Evolutionary conservation across 2,797 vertebrate species (phyloP), one percentile per base, ranked within the genome.

Genomic region (Paguma larvata): DNA sequence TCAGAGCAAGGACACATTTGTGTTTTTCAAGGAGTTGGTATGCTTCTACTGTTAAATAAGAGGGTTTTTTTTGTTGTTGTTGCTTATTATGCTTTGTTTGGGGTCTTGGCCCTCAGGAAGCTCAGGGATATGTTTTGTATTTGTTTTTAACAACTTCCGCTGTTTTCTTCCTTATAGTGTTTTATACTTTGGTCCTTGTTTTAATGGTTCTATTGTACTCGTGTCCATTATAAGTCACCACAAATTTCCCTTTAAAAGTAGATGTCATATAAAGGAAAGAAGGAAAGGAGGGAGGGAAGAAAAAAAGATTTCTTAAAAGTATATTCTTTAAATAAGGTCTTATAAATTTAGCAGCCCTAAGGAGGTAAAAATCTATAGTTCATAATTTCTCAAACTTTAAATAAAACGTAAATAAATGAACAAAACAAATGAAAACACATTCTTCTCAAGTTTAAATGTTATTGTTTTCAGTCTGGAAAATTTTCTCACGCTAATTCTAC

Each of bases 231-330:
- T 53, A 91, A 72, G 21, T 56, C 38, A 95, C 46, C 83, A 84
- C 11, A 93, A 16, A 89, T 86, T 97, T 92, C 83, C 88, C 73
- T 97, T 96, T 80, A 46, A 97, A 89, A 97, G 38, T 56, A 75
- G 73, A 65, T 48, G n/a, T 72, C 62, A 9, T 59, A 46, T 16
- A 53, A n/a, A 34, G 44, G 48, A 63, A 72, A 4, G 10, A 89
- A 93, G 34, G 3, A 56, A 73, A 15, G 8, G 34, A 38, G 1
- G 7, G 16, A 46, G 3, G 3, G 77, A 62, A 30, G 10, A 88
- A 91, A 32, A 41, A 25, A 70, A 53, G 13, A n/a, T 32, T 65
- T 83, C 7, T 83, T 72, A 62, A 75, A 63, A 19, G 32, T 18
- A n/a, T 21, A 44, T 7, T 8, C 16, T 87, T 92, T 94, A 88